Base-by-base conservation (phyloP, 2,888 invertebrate genomes). In the Lycophotia porphyrea region DNA sequence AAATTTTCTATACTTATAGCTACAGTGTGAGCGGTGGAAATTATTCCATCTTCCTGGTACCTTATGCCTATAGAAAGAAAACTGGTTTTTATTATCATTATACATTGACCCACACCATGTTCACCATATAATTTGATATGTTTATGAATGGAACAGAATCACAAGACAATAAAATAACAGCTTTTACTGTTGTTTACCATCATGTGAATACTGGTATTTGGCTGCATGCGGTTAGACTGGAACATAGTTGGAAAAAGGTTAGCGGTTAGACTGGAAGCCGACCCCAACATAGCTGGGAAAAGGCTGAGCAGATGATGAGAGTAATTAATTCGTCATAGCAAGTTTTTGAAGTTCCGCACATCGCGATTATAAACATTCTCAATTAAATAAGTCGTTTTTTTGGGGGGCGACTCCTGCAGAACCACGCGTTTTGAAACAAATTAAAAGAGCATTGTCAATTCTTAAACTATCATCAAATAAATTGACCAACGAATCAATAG, bases 1-100 rank as follows among this genome's bases (percentile, higher is more conserved):
- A 90, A 91, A 90, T 89, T 90, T 87, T 84, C 75, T 77, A 81
- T 79, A 84, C 70, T 75, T 67, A 78, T 71, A 65, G 67, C 74
- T 67, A 75, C 36, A 61, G 55, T 39, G 36, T 21, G 60, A 71
- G 27, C 2, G 55, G 36, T 44, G 68, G 42, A 42, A 68, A 75
- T 73, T 52, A 71, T 84, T 72, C n/a, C 60, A 47, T 75, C 36
- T 52, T 34, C 66, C 42, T 63, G 36, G 5, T 5, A 55, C 31
- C 34, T 21, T 42, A 8, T 7, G 4, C 18, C 2, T 18, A 18
- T 61, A 1, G 18, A 47, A 58, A 52, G 5, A 52, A 52, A 69
- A 64, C 34, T 58, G n/a, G 11, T 5, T 34, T 7, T 18, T 58
- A 13, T 34, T 21, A 15, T 13, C 0, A 24, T 58, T 18, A 55